Base-by-base conservation (phyloP, 2,888 invertebrate species). In the Lycocerus yunnanus region DNA sequence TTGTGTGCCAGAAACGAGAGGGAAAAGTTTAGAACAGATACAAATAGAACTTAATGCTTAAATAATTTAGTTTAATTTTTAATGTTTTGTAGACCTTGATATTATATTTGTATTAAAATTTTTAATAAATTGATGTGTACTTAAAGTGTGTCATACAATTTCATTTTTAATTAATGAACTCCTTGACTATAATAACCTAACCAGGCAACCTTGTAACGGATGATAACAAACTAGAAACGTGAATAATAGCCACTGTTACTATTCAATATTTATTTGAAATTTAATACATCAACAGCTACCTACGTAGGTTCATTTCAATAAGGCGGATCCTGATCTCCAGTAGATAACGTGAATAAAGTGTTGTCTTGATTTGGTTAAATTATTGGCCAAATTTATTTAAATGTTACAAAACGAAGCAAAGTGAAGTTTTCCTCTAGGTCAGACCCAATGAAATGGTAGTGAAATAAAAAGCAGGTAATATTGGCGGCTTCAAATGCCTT, bases 1-100 rank as follows among this genome's bases (percentile, higher is more conserved):
- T 71, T 77, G 73, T 59, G 76, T 79, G 15, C 79, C 79, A 1
- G 79, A 76, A 68, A 76, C 76, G 5, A 27, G 72, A 16, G 75
- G 72, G 11, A 75, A 75, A 58, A 72, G 69, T 15, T 67, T 75
- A 59, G 68, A 76, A 68, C 66, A 76, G 61, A 76, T 76, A 16
- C 74, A 74, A 65, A 14, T n/a, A 24, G 71, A 74, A 43, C 65
- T 74, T 1, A 43, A 13, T 43, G n/a, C 43, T 2, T 43, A 27
- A 27, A 21, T 5, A 13, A 27, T 4, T 43, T 43, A 13, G 13
- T n/a, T 43, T n/a, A 43, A 43, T 43, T n/a, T 43, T n/a, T 2
- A 43, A n/a, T 43, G n/a, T 5, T n/a, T n/a, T n/a, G n/a, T n/a
- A 43, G n/a, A 4, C 43, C 43, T 43, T 43, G 43, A 43, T n/a